Evolutionary conservation across 2,888 invertebrate species (phyloP), one percentile per base, ranked within the genome.

Genomic region (Nipponacmea schrenckii): DNA sequence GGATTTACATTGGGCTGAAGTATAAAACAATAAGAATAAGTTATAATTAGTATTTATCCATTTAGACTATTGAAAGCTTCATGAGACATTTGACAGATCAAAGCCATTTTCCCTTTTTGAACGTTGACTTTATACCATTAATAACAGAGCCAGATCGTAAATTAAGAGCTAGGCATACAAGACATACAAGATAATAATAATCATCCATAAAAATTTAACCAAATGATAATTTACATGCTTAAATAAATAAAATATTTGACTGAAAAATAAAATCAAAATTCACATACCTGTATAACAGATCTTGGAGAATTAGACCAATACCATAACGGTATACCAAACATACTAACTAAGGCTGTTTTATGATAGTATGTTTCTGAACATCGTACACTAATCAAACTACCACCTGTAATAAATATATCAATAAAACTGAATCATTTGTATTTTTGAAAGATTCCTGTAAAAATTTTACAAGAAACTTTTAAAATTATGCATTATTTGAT

Each of bases 311-410:
- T 91, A 73, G 94, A 88, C 17, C 88, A 93, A 90, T 95, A 95
- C 94, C 95, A 96, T 72, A 98, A 90, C 0, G 96, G 96, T 84
- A 98, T 92, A 1, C 97, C 96, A 86, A 96, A 93, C 69, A 98
- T 90, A 31, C 94, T 94, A 84, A 95, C 92, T 62, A 90, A 86
- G 7, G 91, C 88, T 14, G 89, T 88, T 48, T 88, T 87, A 24
- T 90, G 89, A 74, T 88, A 87, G 83, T 90, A 91, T 5, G 90
- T 90, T 90, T 97, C 96, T 0, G 97, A 96, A 90, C 98, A 98
- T 64, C 96, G 92, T 0, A 94, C 95, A 68, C 94, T 94, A 62
- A 96, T 88, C 71, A 96, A 92, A 87, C 94, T 93, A 14, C 95
- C 96, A 92, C 96, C 96, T 85, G 95, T 93, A 68, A 78, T 69